phyloP scores from a whole-genome alignment of 2,797 vertebrate species.

The Taeniopygia guttata region DNA sequence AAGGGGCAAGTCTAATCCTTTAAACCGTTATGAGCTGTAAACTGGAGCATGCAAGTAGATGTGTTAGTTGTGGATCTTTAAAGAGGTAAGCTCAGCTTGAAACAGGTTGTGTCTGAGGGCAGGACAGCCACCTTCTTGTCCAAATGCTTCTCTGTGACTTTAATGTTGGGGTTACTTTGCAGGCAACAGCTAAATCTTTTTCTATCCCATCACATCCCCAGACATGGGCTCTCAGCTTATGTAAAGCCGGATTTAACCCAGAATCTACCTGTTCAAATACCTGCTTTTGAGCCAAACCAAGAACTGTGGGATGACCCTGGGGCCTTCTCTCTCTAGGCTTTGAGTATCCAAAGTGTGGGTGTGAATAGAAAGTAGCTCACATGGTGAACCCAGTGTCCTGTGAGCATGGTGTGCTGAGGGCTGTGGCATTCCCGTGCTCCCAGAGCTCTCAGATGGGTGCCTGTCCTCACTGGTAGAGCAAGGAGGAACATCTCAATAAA shows the following conservation, averaged over 20 bases:
- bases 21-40: neutral
- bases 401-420: neutral
- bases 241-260: slow-evolving; percentile 37
- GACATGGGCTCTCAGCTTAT: neutral
- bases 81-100: neutral
- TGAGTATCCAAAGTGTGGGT: neutral
- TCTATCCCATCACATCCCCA: neutral
- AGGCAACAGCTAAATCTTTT: neutral
- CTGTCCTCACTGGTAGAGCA: neutral
- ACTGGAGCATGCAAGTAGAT: neutral
- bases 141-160: neutral
- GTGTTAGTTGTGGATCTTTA: neutral
- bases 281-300: neutral
- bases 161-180: neutral
- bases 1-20: neutral
- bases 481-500: neutral
- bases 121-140: neutral
- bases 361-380: neutral
- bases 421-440: neutral
- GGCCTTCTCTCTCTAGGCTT: neutral
- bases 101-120: neutral
- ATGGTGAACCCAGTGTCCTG: neutral
- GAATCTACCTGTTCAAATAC: neutral
- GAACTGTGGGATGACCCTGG: neutral
- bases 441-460: neutral